Base-by-base conservation (phyloP, 1,140 invertebrate species). In the Gyrodactylus salaris region DNA sequence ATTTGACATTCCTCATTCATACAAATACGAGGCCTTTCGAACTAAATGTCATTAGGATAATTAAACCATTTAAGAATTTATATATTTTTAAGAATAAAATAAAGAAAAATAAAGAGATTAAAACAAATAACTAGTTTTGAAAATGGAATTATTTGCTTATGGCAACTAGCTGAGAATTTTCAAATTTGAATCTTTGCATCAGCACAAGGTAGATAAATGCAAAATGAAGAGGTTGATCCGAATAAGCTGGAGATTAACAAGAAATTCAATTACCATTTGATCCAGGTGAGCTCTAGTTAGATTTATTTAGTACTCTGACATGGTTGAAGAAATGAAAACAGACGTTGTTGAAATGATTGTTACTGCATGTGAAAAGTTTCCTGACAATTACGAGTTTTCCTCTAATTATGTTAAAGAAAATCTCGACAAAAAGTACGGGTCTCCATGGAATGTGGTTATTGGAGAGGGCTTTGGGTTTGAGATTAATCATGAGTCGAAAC, bases 381-480 rank as follows among this genome's bases (percentile, higher is more conserved):
- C 34, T 54, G 34, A 54, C 34, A 54, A 54, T 54, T 54, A 54
- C n/a, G 34, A 54, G n/a, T 7, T 16, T 54, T 54, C 34, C 7
- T 54, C 34, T 54, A 16, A n/a, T n/a, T 54, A 54, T 83, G 89
- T 95, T 25, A 94, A 95, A 81, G 89, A 94, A 76, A 86, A 84
- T 72, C 86, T 95, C 85, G 91, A 95, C 80, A 91, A 91, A 81
- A 91, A 91, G 78, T 93, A 89, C 80, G 89, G 90, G 23, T 86
- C 88, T 0, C 86, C 88, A 20, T 94, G 91, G 86, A 89, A 94
- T 81, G 88, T 87, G 0, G 86, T 93, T 0, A 87, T 94, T 2
- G 90, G 91, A 16, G 90, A 95, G 83, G 88, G 88, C 21, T 93
- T 87, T 80, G 89, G 88, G n/a, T 91, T 90, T 81, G 87, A 89